phyloP scores from a whole-genome alignment of 2,113 vertebrate species.

The Thunnus thynnus region DNA sequence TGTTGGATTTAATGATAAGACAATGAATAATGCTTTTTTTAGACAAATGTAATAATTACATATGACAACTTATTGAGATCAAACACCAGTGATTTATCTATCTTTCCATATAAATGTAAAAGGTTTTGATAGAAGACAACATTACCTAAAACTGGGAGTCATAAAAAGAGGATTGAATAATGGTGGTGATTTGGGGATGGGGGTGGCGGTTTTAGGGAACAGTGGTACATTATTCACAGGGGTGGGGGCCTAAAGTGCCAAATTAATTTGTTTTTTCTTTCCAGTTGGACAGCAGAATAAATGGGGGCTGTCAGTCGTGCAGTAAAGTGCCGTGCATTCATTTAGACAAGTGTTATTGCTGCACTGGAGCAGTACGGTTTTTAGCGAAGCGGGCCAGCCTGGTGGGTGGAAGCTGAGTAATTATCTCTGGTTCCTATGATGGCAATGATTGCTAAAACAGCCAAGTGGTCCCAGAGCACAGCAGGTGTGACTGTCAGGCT shows the following conservation, averaged over 20 bases:
- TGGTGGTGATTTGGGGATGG: constrained; percentile 43
- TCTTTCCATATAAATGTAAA: constrained; percentile 42
- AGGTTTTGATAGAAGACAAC: constrained; percentile 30
- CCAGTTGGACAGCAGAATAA: constrained; percentile 92
- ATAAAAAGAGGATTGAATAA: constrained; percentile 49
- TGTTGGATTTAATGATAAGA: not conserved
- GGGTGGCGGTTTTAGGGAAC: constrained; percentile 34
- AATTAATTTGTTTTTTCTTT: constrained; percentile 92
- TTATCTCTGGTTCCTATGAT: constrained; percentile 81
- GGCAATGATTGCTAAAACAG: constrained; percentile 78
- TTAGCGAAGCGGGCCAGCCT: constrained; percentile 61
- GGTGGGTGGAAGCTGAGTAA: constrained; percentile 80
- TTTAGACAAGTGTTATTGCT: constrained; percentile 91
- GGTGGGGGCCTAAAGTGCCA: constrained; percentile 86
- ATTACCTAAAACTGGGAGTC: constrained; percentile 40
- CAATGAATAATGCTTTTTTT: constrained; percentile 33
- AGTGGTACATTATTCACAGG: constrained; percentile 91
- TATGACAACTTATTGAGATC: constrained; percentile 30
- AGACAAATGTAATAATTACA: constrained; percentile 27
- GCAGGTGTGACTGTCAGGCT: constrained; percentile 73
- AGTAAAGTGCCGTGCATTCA: constrained; percentile 92
- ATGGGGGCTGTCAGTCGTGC: constrained; percentile 91
- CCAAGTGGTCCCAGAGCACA: constrained; percentile 70
- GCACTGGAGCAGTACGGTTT: constrained; percentile 75
- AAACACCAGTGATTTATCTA: constrained; percentile 39